These are phyloP conservation scores for Gibbula magus DNA, from an alignment of 2,888 invertebrate species.

Conservation along the genomic window DNA sequence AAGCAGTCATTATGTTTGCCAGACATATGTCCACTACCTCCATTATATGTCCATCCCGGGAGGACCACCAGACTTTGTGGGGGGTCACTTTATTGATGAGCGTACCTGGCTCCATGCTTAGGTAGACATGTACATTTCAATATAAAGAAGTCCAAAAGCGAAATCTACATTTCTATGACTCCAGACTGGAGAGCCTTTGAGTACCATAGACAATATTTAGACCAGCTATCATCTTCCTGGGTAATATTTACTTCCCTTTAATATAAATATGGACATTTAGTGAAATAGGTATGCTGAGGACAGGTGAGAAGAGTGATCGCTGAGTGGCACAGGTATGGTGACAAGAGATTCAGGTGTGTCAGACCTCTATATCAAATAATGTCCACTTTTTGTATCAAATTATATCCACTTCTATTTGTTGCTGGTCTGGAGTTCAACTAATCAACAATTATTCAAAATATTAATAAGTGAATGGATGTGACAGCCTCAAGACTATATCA, in stretches of 20 bases:
- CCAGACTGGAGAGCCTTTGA: not conserved
- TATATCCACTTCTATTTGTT: too few species aligned
- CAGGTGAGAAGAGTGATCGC: too few species aligned
- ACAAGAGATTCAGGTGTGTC: too few species aligned
- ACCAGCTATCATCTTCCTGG: not conserved
- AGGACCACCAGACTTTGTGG: not conserved
- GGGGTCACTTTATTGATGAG: not conserved
- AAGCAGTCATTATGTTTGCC: not conserved
- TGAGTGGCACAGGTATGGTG: too few species aligned
- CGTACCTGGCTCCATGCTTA: not conserved
- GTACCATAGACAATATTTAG: not conserved
- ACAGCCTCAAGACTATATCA: too few species aligned
- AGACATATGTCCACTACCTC: not conserved
- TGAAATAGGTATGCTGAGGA: too few species aligned
- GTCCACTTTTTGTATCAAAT: too few species aligned
- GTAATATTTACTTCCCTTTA: not conserved
- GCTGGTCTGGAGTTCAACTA: too few species aligned
- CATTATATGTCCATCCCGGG: not conserved
- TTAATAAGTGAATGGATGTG: too few species aligned
- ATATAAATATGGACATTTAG: not conserved
- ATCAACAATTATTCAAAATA: too few species aligned
- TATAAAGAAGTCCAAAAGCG: not conserved
- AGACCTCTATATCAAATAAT: too few species aligned
- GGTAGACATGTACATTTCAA: not conserved
- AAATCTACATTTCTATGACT: not conserved